These are phyloP conservation scores for Leucopsar rothschildi DNA, from an alignment of 2,113 vertebrate genomes.

Conservation along the genomic window DNA sequence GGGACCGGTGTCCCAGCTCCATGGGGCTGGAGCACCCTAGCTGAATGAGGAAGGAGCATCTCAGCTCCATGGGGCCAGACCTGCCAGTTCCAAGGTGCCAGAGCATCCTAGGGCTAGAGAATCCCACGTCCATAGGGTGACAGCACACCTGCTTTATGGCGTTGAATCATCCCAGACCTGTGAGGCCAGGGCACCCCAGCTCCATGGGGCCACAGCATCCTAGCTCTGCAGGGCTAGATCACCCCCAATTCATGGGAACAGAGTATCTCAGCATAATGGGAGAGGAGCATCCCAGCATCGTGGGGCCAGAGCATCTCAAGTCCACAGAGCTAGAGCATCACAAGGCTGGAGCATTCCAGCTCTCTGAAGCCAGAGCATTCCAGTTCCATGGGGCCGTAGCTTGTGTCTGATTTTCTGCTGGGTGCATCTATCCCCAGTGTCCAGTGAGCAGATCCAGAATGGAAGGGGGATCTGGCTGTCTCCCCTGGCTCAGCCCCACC, in stretches of 20 bases:
- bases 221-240: background rate
- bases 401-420: background rate
- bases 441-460: background rate
- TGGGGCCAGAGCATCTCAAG: background rate
- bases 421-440: background rate
- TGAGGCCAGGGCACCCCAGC: fast-evolving
- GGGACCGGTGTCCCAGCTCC: background rate
- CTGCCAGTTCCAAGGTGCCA: background rate
- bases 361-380: background rate
- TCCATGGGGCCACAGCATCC: fast-evolving
- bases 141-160: background rate
- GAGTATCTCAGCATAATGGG: background rate
- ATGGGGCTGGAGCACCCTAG: background rate
- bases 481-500: background rate
- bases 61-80: background rate
- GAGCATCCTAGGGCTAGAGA: background rate
- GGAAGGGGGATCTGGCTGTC: background rate
- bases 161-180: background rate
- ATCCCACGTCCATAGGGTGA: fast-evolving
- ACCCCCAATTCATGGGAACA: background rate
- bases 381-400: fast-evolving
- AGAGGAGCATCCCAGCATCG: background rate
- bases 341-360: background rate
- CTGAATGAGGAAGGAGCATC: background rate
- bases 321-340: too few species aligned